These are phyloP conservation scores for Aporrectodea caliginosa DNA, from an alignment of 1,140 invertebrate genomes.

Conservation along the genomic window DNA sequence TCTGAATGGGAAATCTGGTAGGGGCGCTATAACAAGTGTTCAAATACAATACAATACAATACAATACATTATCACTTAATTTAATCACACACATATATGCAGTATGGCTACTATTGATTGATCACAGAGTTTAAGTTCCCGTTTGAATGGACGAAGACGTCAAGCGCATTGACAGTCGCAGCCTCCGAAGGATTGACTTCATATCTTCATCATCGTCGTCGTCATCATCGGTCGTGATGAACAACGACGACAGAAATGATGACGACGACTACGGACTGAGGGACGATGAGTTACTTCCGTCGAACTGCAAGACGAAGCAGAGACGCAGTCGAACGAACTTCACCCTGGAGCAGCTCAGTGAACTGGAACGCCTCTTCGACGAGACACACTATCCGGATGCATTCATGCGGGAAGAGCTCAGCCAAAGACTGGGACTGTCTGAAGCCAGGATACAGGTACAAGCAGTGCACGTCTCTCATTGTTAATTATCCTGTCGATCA, in stretches of 20 bases:
- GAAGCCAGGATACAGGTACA: slow-evolving; percentile 53
- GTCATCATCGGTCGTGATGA: background rate
- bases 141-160: no score
- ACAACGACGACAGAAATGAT: background rate
- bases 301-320: slow-evolving; percentile 67
- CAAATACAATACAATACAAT: no score
- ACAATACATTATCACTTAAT: no score
- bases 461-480: no score
- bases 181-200: no score
- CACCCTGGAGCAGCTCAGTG: slow-evolving; percentile 48
- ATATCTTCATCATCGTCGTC: background rate
- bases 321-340: slow-evolving; percentile 59
- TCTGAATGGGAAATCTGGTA: no score
- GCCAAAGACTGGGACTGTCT: slow-evolving; percentile 43
- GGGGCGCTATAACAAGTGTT: no score
- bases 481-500: no score
- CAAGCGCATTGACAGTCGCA: no score
- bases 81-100: no score
- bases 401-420: slow-evolving; percentile 49
- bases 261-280: background rate
- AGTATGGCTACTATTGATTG: no score
- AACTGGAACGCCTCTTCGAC: slow-evolving; percentile 48
- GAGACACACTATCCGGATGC: slow-evolving; percentile 54
- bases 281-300: background rate
- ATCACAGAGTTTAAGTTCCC: no score